A percentile compares a stretch with the other conserved stretches of the same genome.
phyloP scores from a whole-genome alignment of 2,888 invertebrate species.

The Andrena chrysosceles region DNA sequence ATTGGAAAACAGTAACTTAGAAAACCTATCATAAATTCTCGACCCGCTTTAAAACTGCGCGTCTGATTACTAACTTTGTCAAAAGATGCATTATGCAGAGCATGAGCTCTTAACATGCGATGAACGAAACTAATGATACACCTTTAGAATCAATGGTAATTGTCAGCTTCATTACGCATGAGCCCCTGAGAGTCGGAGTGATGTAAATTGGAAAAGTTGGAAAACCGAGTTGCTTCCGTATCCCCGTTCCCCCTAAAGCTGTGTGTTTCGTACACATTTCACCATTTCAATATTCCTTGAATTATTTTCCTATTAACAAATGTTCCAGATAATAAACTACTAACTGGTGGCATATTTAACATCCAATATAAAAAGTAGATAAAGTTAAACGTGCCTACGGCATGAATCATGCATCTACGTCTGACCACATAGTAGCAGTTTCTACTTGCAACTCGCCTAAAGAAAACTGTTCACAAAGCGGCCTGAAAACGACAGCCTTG shows the following conservation, averaged over 20 bases:
- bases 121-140: not conserved
- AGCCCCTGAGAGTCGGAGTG: not conserved
- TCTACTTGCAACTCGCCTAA: not conserved
- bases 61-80: not conserved
- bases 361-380: too few species aligned
- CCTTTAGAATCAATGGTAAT: not conserved
- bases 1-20: not conserved
- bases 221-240: not conserved
- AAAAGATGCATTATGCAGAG: not conserved
- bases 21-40: not conserved
- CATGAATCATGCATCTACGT: not conserved
- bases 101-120: not conserved
- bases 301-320: too few species aligned
- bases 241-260: too few species aligned
- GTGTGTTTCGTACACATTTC: too few species aligned
- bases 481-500: not conserved
- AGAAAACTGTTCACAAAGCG: not conserved
- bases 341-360: too few species aligned
- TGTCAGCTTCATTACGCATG: not conserved
- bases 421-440: slow-evolving; percentile 2
- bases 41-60: not conserved
- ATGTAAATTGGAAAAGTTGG: not conserved
- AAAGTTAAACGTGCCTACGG: not conserved
- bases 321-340: too few species aligned
- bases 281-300: too few species aligned